These are phyloP conservation scores for Nothocercus nigrocapillus DNA, from an alignment of 2,113 vertebrate species.

Conservation along the genomic window DNA sequence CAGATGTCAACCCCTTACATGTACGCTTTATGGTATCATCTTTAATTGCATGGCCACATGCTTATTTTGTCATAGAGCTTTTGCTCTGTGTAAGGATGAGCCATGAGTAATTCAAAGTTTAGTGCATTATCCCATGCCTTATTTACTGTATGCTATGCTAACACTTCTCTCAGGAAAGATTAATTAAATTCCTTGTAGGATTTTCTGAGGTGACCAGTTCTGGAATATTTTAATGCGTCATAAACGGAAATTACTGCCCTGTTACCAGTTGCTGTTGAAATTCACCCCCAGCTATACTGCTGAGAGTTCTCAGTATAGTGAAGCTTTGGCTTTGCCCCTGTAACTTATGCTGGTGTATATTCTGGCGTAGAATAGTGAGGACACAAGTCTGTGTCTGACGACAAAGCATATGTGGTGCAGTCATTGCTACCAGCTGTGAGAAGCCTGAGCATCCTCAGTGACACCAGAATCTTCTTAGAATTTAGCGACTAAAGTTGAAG, in stretches of 20 bases:
- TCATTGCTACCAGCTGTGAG: conserved; percentile 35
- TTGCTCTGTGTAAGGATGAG: neutral
- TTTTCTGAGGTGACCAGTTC: conserved; percentile 21
- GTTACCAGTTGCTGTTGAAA: conserved; percentile 50
- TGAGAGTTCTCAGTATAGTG: neutral
- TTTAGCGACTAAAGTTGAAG: neutral
- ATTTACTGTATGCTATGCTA: neutral
- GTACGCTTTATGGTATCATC: neutral
- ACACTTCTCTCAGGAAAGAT: neutral
- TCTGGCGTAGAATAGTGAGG: neutral
- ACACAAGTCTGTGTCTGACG: conserved; percentile 29
- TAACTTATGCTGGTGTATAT: conserved; percentile 39
- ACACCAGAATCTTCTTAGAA: conserved; percentile 48
- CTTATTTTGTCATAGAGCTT: neutral
- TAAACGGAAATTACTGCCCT: conserved; percentile 21
- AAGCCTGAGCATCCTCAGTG: conserved; percentile 54
- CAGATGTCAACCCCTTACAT: neutral
- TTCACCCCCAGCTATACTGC: neutral
- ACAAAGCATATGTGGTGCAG: conserved; percentile 54
- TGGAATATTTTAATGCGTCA: neutral
- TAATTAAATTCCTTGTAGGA: neutral
- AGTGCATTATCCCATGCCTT: neutral
- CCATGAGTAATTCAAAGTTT: neutral
- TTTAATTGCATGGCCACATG: neutral
- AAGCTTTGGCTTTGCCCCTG: conserved; percentile 47